A percentile compares a stretch with the other conserved stretches of the same genome.
These are phyloP conservation scores for Calyptommatus sinebrachiatus DNA, from an alignment of 2,113 vertebrate genomes.

Conservation along the genomic window DNA sequence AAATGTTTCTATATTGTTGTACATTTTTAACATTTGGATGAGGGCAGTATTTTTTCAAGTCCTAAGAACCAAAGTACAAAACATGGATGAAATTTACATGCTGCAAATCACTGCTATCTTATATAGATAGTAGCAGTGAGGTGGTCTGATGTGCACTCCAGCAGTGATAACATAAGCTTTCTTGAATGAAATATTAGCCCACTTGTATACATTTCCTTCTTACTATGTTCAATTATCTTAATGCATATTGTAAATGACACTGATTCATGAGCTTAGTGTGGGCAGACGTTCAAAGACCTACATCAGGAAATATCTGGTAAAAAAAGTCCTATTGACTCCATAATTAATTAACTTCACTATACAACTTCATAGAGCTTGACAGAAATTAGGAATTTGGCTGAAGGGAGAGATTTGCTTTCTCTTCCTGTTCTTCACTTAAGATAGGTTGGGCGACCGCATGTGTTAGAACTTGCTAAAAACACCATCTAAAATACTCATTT, in stretches of 20 bases:
- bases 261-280: slow-evolving; percentile 44
- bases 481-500: not conserved
- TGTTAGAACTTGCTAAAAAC: slow-evolving; percentile 28
- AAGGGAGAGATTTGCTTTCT: not conserved
- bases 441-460: not conserved
- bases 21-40: not conserved
- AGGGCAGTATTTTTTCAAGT: not conserved
- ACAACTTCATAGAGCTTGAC: slow-evolving; percentile 47
- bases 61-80: slow-evolving; percentile 5
- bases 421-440: not conserved
- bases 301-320: slow-evolving; percentile 39
- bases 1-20: not conserved
- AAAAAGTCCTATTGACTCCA: slow-evolving; percentile 37
- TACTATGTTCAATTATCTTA: slow-evolving; percentile 50
- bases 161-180: slow-evolving; percentile 32
- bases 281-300: slow-evolving; percentile 53
- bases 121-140: not conserved
- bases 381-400: slow-evolving; percentile 33
- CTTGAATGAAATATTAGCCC: slow-evolving; percentile 33
- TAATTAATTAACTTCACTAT: slow-evolving; percentile 68
- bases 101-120: not conserved
- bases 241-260: slow-evolving; percentile 36
- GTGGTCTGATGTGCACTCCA: slow-evolving; percentile 25
- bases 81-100: not conserved
- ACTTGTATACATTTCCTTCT: slow-evolving; percentile 46